These are phyloP conservation scores for Noctilio leporinus DNA, from an alignment of 2,113 vertebrate species.

Conservation along the genomic window DNA sequence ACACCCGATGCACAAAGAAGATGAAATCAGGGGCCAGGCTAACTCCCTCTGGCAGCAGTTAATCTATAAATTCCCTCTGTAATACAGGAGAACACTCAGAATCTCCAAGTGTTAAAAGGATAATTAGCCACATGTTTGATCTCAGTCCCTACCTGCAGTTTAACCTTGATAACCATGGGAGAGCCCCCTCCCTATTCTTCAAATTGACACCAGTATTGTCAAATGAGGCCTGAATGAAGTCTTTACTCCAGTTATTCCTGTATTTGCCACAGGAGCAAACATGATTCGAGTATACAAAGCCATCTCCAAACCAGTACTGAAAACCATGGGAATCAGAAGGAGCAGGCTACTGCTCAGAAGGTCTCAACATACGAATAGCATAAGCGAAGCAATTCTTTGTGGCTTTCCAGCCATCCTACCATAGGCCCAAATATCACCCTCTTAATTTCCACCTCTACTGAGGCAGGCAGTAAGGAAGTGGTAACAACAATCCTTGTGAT, in stretches of 20 bases:
- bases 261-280: conserved; percentile 58
- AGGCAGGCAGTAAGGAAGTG: conserved; percentile 33
- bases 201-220: conserved; percentile 68
- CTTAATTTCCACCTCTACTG: conserved; percentile 25
- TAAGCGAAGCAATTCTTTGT: conserved; percentile 19
- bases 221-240: conserved; percentile 67
- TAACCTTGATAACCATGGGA: conserved; percentile 68
- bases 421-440: conserved; percentile 31
- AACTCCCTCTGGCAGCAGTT: conserved; percentile 29
- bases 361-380: conserved; percentile 17
- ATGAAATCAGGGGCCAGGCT: background rate
- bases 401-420: conserved; percentile 32
- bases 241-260: conserved; percentile 71
- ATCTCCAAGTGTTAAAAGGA: conserved; percentile 72
- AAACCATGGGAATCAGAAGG: conserved; percentile 60
- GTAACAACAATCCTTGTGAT: conserved; percentile 34
- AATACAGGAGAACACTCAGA: conserved; percentile 30
- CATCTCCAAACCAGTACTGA: conserved; percentile 73
- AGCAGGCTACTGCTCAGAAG: conserved; percentile 61
- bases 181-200: conserved; percentile 56
- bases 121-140: conserved; percentile 73
- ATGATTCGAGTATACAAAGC: conserved; percentile 56
- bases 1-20: background rate
- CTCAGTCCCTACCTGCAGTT: conserved; percentile 65
- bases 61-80: conserved; percentile 51